Percentiles rank a stretch among this genome's conserved stretches.
Conservation (phyloP, 2,113 vertebrate genomes). For the Cranoglanis bouderius region DNA sequence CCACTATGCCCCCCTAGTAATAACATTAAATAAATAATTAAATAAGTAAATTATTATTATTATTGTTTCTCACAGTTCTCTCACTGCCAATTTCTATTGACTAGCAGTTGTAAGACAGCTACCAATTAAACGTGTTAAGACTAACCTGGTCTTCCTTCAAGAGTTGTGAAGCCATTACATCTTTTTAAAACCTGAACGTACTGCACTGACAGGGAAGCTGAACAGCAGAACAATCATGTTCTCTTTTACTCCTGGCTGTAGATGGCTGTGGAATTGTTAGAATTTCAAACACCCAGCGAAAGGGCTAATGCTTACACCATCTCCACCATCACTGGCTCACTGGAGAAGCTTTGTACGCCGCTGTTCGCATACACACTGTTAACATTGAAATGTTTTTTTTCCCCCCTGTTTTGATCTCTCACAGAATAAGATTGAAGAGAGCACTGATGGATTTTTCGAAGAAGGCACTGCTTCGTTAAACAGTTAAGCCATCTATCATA, state of each 20-base stretch:
- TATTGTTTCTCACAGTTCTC: not conserved
- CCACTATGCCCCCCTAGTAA: no score
- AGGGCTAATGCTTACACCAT: not conserved
- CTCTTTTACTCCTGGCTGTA: not conserved
- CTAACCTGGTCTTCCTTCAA: not conserved
- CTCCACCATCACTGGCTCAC: not conserved
- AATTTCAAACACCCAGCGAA: no score
- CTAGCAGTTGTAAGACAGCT: not conserved
- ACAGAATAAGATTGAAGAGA: slow-evolving; percentile 91
- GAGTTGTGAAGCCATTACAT: not conserved
- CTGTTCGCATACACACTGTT: not conserved
- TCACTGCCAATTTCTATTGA: not conserved
- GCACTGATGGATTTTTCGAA: slow-evolving; percentile 75
- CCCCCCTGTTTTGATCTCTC: slow-evolving; percentile 32
- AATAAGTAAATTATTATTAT: no score
- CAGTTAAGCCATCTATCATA: slow-evolving; percentile 45
- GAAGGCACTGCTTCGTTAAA: slow-evolving; percentile 71
- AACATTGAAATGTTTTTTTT: not conserved
- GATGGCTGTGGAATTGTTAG: not conserved
- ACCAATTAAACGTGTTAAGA: not conserved
- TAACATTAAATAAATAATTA: no score
- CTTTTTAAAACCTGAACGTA: not conserved
- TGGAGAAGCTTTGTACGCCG: not conserved
- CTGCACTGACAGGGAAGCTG: not conserved
- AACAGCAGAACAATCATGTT: not conserved